Conservation (phyloP, 2,113 vertebrate genomes). For the Synchiropus splendidus region DNA sequence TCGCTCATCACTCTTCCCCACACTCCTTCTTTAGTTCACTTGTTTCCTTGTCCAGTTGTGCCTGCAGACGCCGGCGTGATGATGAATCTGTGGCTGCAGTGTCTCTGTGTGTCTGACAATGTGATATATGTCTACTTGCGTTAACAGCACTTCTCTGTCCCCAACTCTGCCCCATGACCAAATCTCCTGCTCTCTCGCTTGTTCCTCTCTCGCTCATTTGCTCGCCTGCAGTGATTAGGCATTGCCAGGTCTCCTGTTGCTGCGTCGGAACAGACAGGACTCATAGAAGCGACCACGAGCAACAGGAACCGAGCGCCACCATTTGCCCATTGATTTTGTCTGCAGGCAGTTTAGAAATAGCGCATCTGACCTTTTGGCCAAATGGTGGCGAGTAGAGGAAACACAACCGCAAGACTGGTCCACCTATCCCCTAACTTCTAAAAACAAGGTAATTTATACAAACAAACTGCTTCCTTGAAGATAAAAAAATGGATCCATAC, state of each 20-base stretch:
- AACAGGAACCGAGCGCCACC: conserved; percentile 49
- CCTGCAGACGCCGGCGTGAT: conserved; percentile 63
- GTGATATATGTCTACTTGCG: conserved; percentile 67
- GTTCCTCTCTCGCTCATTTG: conserved; percentile 36
- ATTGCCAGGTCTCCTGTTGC: conserved; percentile 36
- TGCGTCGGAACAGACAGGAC: conserved; percentile 40
- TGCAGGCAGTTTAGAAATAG: conserved; percentile 69
- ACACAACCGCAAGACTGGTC: conserved; percentile 22
- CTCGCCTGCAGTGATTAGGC: conserved; percentile 24
- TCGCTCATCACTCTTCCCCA: conserved; percentile 32
- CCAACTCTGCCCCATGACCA: conserved; percentile 7
- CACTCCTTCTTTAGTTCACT: conserved; percentile 42
- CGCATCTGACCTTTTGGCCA: conserved; percentile 66
- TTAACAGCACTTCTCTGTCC: conserved; percentile 25
- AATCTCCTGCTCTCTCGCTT: conserved; percentile 30
- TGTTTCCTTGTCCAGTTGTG: conserved; percentile 56
- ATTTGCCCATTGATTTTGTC: conserved; percentile 72
- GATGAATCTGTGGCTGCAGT: conserved; percentile 73
- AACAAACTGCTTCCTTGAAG: too few relatives aligned
- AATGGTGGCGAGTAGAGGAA: conserved; percentile 59
- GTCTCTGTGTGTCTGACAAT: conserved; percentile 69
- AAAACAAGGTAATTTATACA: conserved; percentile 3
- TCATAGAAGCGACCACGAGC: conserved; percentile 35
- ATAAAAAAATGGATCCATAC: too few relatives aligned
- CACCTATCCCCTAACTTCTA: conserved; percentile 21